Conservation (phyloP, 2,888 invertebrate species). For the Agrochola macilenta region DNA sequence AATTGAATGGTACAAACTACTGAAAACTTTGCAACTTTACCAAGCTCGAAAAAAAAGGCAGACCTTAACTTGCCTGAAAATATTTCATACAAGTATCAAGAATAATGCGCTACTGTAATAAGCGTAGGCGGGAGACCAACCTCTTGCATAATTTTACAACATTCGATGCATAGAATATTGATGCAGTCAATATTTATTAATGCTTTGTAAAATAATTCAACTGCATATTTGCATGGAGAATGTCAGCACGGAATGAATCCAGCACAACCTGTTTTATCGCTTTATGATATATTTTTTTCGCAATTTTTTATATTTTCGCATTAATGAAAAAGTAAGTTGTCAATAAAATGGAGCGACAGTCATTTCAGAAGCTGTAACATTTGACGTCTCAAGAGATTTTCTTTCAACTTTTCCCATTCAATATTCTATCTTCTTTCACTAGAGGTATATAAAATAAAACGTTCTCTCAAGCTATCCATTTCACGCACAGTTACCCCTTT, state of each 20-base stretch:
- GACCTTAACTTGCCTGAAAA: slow-evolving; percentile 10
- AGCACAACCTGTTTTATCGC: background rate
- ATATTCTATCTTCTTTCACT: slow-evolving; percentile 10
- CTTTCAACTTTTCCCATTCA: slow-evolving; percentile 8
- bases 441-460: slow-evolving; percentile 34
- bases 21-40: background rate
- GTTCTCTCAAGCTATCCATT: slow-evolving; percentile 23
- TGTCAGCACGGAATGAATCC: slow-evolving; percentile 3
- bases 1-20: background rate
- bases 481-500: slow-evolving; percentile 35
- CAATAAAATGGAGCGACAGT: background rate
- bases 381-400: background rate
- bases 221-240: slow-evolving; percentile 24
- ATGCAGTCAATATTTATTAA: slow-evolving; percentile 40
- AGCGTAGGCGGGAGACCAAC: slow-evolving; percentile 38
- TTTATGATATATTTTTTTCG: background rate
- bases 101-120: slow-evolving; percentile 31
- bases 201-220: slow-evolving; percentile 33
- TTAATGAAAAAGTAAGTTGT: background rate
- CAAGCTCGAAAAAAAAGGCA: background rate
- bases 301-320: background rate
- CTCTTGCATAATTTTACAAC: slow-evolving; percentile 49
- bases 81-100: background rate
- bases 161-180: slow-evolving; percentile 40
- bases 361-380: background rate